phyloP scores from a whole-genome alignment of 2,113 vertebrate species.

The Lycocorax pyrrhopterus region DNA sequence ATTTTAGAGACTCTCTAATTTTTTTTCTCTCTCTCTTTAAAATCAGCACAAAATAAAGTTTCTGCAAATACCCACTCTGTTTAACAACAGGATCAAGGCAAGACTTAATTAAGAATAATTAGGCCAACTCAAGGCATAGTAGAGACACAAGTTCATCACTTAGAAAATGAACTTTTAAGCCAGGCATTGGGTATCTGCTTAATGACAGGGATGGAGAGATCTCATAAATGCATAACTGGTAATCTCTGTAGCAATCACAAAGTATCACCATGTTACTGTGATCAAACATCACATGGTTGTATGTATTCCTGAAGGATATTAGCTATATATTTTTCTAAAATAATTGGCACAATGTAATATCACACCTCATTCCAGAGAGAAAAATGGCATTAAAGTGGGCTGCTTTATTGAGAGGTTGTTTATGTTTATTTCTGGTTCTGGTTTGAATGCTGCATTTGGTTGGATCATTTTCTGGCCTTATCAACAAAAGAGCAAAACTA shows the following conservation, averaged over 20 bases:
- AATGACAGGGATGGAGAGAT: neutral
- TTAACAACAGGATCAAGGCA: neutral
- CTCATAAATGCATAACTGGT: neutral
- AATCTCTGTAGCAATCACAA: neutral
- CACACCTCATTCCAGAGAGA: neutral
- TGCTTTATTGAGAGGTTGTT: neutral
- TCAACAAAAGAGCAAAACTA: neutral
- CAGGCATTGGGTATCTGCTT: neutral
- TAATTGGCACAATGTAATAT: neutral
- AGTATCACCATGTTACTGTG: neutral
- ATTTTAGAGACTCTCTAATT: neutral
- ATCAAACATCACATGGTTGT: neutral
- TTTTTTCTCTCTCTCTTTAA: neutral
- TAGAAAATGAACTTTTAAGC: neutral
- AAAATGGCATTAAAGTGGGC: neutral
- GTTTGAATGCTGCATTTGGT: neutral
- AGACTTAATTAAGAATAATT: constrained; percentile 28
- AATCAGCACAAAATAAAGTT: neutral
- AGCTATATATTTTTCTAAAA: neutral
- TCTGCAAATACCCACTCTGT: neutral
- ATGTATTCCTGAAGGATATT: neutral
- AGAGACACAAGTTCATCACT: neutral
- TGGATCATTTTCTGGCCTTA: neutral
- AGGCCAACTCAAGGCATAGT: neutral
- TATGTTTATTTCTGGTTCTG: neutral